Evolutionary conservation across 2,113 vertebrate genomes (phyloP), one percentile per base, ranked within the genome.

Genomic region (Laticauda colubrina): DNA sequence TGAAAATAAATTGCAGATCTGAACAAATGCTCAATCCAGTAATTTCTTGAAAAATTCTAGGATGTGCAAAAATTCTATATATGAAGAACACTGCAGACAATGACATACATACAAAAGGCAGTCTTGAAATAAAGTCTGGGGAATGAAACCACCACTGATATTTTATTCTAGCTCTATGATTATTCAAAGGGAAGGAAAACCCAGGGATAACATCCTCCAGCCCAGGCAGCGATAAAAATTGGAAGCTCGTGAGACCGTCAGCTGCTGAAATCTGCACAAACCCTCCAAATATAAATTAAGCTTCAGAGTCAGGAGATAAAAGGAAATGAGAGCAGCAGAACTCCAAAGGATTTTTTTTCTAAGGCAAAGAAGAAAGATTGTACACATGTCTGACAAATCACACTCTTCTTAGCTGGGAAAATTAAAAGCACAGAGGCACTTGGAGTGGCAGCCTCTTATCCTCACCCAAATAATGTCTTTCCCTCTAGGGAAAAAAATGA

Each of bases 271-370:
- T 93, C 95, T 92, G 90, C 93, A 95, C 87, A 94, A 95, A 91
- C 93, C 94, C 94, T 95, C 92, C 89, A 93, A 96, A 96, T 75
- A 95, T 94, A 96, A 95, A 96, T 94, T 96, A 96, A 96, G 93
- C 94, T 96, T 94, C 90, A 94, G 87, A 95, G 92, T 69, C 89
- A 86, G 39, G 91, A 97, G 94, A 97, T 96, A 96, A 97, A 87
- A 95, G 94, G 96, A 96, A 94, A 93, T 90, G 85, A 90, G 45
- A 92, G 92, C 91, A 91, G 59, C 23, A 93, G 92, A 94, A 96
- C 93, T 0, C 93, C 59, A 92, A 96, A 95, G 54, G 87, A 64
- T 92, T 91, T 93, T 88, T 93, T 93, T 85, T 43, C 48, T 29
- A 87, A 55, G 75, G 56, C 59, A 88, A 91, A 92, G 93, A 94